A percentile compares a stretch with the other conserved stretches of the same genome.
Conservation (phyloP, 2,888 invertebrate species). For the Chaetogeoica ovagalla region DNA sequence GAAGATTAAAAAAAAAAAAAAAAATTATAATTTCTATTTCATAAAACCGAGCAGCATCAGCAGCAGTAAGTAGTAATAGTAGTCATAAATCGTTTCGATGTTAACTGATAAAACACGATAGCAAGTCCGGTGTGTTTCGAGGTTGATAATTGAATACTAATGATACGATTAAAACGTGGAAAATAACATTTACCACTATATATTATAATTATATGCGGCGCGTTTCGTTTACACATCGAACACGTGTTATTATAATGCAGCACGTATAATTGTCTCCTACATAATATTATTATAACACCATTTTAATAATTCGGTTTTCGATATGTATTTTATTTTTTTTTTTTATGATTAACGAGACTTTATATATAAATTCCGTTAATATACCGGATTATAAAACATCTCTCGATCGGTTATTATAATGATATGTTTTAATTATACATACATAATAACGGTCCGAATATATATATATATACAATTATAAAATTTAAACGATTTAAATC, state of each 20-base stretch:
- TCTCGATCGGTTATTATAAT: neutral
- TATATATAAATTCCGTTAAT: slow-evolving; percentile 9
- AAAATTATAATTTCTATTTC: neutral
- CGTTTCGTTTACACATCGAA: slow-evolving; percentile 1
- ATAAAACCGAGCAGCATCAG: neutral
- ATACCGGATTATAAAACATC: neutral
- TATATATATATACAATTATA: neutral
- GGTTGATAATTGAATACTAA: slow-evolving; percentile 31
- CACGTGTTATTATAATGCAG: slow-evolving; percentile 10
- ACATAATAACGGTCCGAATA: neutral
- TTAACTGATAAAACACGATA: neutral
- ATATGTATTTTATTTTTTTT: neutral
- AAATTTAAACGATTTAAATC: no score
- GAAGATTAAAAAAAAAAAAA: neutral
- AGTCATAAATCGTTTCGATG: slow-evolving; percentile 23
- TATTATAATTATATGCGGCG: slow-evolving; percentile 12
- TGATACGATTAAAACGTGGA: neutral
- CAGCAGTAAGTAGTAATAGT: no score
- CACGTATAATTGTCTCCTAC: neutral
- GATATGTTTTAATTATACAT: neutral
- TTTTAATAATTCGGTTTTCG: neutral
- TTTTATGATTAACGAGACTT: slow-evolving; percentile 5
- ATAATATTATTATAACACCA: neutral
- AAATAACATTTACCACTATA: neutral
- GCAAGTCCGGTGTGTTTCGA: neutral